phyloP scores from a whole-genome alignment of 2,113 vertebrate species.

The Herpetotheres cachinnans region DNA sequence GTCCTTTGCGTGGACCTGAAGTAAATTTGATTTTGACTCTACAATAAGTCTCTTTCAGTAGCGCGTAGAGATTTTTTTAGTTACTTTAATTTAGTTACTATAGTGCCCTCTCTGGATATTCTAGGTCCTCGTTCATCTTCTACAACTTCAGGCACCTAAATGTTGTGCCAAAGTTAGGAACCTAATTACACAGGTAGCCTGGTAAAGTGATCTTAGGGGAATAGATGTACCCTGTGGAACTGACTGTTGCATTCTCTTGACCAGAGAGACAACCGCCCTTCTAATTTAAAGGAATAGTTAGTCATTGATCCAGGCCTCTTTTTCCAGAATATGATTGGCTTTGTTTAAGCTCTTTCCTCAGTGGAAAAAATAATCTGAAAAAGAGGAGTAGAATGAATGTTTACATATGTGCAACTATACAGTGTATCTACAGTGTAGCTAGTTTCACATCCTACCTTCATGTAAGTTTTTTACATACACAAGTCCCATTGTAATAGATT shows the following conservation, averaged over 20 bases:
- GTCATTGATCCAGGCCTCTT: not conserved
- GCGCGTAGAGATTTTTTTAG: accelerated
- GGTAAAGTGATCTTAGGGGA: not conserved
- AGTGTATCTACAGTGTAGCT: not conserved
- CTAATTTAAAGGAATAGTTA: not conserved
- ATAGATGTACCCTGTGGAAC: not conserved
- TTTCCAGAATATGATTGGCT: not conserved
- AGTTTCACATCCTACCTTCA: not conserved
- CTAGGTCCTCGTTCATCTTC: not conserved
- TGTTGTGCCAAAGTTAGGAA: not conserved
- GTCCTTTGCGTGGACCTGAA: not conserved
- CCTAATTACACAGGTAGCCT: not conserved
- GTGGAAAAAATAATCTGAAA: not conserved
- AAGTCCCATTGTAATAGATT: not conserved
- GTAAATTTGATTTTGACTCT: not conserved
- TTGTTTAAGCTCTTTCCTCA: not conserved
- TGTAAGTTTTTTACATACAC: accelerated
- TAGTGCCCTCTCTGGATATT: not conserved
- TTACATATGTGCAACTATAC: not conserved
- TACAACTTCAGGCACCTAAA: not conserved
- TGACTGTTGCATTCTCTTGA: not conserved
- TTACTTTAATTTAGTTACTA: too few species aligned
- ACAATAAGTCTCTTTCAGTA: not conserved
- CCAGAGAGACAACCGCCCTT: not conserved
- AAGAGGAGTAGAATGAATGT: not conserved